Base-by-base conservation (phyloP, 1,140 invertebrate species). In the Trichonephila clavipes region DNA sequence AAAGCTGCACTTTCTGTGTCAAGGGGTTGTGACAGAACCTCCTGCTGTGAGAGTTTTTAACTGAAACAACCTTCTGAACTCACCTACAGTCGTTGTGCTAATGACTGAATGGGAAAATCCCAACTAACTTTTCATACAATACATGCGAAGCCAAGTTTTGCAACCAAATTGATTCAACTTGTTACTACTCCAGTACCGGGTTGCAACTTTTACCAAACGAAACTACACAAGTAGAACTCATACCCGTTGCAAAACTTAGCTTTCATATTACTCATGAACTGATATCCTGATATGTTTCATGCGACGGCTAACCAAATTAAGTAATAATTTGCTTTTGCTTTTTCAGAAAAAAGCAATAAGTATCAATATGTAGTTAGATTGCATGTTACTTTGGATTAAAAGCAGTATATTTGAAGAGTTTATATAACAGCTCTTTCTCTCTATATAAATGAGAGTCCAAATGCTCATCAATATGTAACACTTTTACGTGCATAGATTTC, bases 101-200 rank as follows among this genome's bases (percentile, higher is more conserved):
- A 64, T 88, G 61, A 61, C 59, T 88, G 82, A n/a, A 83, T 58
- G 82, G 51, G 40, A 58, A 83, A 44, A 51, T n/a, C 82, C 18
- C 82, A 12, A 51, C 44, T 59, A 58, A 83, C 44, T n/a, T 83
- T 83, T 83, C 82, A 83, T 58, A 59, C 19, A 59, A 7, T 58
- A 6, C 24, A 58, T 82, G 59, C 14, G 58, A 85, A 93, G 92
- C 92, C 62, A 24, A 93, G 85, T 88, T 88, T 88, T 93, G 92
- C 69, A 88, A 62, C 64, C 24, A 81, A 40, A 28, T 16, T 64
- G 92, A 93, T 93, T 64, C 58, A 82, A 51, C 86, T 62, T 19
- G 4, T 10, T 88, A 88, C 92, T 66, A 88, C 83, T 64, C 61
- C 85, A 82, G 86, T 93, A 88, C 44, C 58, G 92, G 92, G 66